Percentiles rank a stretch among this genome's conserved stretches.
phyloP scores from a whole-genome alignment of 2,888 invertebrate genomes.

The Sarcophaga carnaria region DNA sequence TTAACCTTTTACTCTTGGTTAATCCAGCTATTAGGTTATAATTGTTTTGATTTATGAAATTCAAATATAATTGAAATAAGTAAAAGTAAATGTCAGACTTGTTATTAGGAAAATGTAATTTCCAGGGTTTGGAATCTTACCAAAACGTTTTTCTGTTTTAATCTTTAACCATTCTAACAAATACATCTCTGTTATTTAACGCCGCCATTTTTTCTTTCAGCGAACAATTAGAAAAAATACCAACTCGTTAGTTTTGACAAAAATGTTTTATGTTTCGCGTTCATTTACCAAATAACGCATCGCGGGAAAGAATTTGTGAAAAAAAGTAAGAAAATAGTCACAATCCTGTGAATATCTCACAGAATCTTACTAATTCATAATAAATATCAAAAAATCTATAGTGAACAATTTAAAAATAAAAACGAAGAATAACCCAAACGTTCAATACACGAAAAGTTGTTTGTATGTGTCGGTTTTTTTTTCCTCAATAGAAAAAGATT shows the following conservation, averaged over 20 bases:
- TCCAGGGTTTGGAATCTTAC: background rate
- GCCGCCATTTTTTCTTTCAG: constrained; percentile 48
- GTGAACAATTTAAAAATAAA: constrained; percentile 8
- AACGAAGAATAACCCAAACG: constrained; percentile 9
- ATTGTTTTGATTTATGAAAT: too few relatives aligned
- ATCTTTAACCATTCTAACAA: background rate
- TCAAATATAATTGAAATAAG: too few relatives aligned
- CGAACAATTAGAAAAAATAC: background rate
- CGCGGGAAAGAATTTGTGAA: constrained; percentile 51
- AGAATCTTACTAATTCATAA: constrained; percentile 6
- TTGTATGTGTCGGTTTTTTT: constrained; percentile 45
- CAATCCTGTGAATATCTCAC: background rate
- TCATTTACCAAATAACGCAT: constrained; percentile 52
- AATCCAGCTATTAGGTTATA: too few relatives aligned
- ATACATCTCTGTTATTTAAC: constrained; percentile 7
- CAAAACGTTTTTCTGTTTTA: background rate
- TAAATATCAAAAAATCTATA: background rate
- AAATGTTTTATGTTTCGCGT: constrained; percentile 38
- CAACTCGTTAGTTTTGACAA: constrained; percentile 51
- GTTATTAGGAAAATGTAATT: background rate
- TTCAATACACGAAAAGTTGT: constrained; percentile 15
- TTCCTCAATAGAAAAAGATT: constrained; percentile 16
- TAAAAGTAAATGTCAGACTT: too few relatives aligned
- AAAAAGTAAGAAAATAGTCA: constrained; percentile 13
- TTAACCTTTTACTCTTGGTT: too few relatives aligned